These are phyloP conservation scores for Leucoptera coffeella DNA, from an alignment of 2,888 invertebrate genomes.

Conservation along the genomic window DNA sequence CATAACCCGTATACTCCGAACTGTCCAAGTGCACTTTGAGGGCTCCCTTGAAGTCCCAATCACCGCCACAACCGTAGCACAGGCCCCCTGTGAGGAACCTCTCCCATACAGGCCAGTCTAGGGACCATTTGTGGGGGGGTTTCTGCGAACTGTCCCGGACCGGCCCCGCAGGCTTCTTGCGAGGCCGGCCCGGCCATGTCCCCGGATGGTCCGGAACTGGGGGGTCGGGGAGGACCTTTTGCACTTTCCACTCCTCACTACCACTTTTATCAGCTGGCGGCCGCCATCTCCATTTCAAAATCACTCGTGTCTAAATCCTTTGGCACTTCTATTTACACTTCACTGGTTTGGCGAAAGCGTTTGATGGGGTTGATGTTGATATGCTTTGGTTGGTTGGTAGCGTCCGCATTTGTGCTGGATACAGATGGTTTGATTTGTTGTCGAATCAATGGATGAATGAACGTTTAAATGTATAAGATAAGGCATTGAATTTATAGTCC, in stretches of 20 bases:
- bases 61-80: conserved; percentile 39
- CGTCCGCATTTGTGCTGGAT: too few species aligned
- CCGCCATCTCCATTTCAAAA: conserved; percentile 46
- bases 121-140: conserved; percentile 6
- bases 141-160: conserved; percentile 6
- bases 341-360: conserved; percentile 65
- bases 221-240: conserved; percentile 20
- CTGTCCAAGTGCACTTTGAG: conserved; percentile 33
- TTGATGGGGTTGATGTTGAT: too few species aligned
- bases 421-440: too few species aligned
- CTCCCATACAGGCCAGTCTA: conserved; percentile 15
- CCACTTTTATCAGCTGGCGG: conserved; percentile 33
- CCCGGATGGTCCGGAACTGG: conserved; percentile 18
- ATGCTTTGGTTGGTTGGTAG: too few species aligned
- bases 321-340: conserved; percentile 26
- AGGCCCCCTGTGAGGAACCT: conserved; percentile 31
- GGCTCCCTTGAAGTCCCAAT: conserved; percentile 34
- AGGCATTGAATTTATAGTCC: too few species aligned
- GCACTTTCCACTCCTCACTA: conserved; percentile 44
- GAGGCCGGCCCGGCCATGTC: conserved; percentile 48
- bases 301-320: conserved; percentile 29
- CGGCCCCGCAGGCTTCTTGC: conserved; percentile 23
- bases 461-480: too few species aligned
- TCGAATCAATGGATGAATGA: too few species aligned
- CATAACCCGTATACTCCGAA: conserved; percentile 49